Evolutionary conservation across 2,888 invertebrate species (phyloP), one percentile per base, ranked within the genome.

Genomic region (Falcaria lacertinaria): DNA sequence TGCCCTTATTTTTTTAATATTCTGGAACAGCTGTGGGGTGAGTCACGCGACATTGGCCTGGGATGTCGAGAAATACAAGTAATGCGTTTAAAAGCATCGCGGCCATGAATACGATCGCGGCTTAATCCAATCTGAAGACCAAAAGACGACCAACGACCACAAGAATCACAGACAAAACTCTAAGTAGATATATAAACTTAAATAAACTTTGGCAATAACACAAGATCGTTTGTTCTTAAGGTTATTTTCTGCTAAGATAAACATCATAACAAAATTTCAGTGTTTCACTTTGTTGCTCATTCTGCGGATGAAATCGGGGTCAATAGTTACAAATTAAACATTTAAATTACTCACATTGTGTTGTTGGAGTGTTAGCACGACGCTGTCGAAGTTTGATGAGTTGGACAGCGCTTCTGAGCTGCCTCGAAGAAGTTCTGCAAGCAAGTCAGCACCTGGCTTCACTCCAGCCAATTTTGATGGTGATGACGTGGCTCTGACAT

Each of bases 401-500:
- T 92, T 91, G 13, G 94, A 92, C 43, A 94, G 85, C 54, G 94
- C 93, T 74, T 96, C 96, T 33, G 95, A 95, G 63, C 95, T 95
- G 43, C 95, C 95, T 53, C 94, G 91, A 37, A 96, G 90, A 48
- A 96, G 84, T 73, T 95, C 94, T 35, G 95, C 95, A 47, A 96
- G 87, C 47, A 95, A 83, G 69, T 95, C 94, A 1, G 77, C 80
- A 17, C 83, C 85, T 4, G 87, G 81, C 48, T 83, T 80, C 42
- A 86, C 86, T 48, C 93, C 93, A 64, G 93, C 93, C 53, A 95
- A 87, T 74, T 95, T 94, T 14, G 94, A 94, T 25, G 95, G 95
- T 57, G 95, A 95, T 6, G 95, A 95, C 13, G 94, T 94, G 4
- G 95, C 95, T 57, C 95, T 82, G 56, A 95, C 94, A 76, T 95